Base-by-base conservation (phyloP, 2,888 invertebrate genomes). In the Polymixis flavicincta region DNA sequence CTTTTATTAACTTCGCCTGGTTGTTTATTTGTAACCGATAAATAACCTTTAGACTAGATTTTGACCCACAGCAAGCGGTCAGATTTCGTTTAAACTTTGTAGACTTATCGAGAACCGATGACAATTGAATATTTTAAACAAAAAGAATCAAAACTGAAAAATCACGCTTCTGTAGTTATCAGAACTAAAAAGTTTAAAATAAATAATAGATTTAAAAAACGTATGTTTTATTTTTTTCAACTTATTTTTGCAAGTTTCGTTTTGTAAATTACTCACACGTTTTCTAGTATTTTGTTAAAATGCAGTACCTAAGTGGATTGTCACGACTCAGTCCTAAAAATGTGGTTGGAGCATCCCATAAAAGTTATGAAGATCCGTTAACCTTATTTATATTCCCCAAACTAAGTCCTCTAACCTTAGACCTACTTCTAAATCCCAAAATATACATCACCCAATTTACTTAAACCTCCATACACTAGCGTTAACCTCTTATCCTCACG, bases 401-500 rank as follows among this genome's bases (percentile, higher is more conserved):
- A 60, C 73, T 7, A 61, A 63, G 59, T 32, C 45, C 69, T 14
- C 14, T 61, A 71, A 66, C 57, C 54, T 25, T 28, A 37, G 42
- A 72, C 59, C 50, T 45, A 66, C 60, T n/a, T 75, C 45, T 63
- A 82, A 84, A 69, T 54, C 66, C 45, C 25, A 54, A 73, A 76
- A 76, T 59, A 60, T 82, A 85, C 64, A 76, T 72, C 66, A 85
- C 50, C 68, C 76, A 74, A 85, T 76, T 68, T 76, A 80, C 64
- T 52, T 68, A 83, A 85, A 66, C 72, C 86, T 78, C 48, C 71
- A 78, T 67, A 78, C 70, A 83, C 68, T 68, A 80, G 72, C 71
- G 65, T 85, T 71, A 84, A 82, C 74, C 77, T 83, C 82, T 80
- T 68, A 78, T 83, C 71, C 71, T 67, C 37, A 71, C 61, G 66